These are phyloP conservation scores for Alcis repandata DNA, from an alignment of 2,888 invertebrate species.

Conservation along the genomic window DNA sequence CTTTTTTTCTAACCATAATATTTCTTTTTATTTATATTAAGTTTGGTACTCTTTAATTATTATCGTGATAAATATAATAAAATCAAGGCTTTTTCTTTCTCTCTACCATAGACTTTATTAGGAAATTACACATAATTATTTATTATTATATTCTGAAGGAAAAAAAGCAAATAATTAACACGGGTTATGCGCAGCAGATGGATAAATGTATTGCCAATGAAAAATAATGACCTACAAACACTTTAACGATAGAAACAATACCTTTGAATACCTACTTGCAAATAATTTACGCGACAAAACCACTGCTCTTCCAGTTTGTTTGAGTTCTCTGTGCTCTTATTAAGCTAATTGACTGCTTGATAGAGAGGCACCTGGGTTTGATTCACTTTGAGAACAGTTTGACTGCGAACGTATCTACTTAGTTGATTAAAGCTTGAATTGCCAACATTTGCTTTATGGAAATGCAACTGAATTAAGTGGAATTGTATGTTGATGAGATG, in stretches of 20 bases:
- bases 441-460: slow-evolving; percentile 17
- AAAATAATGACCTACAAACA: too few species aligned
- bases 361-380: slow-evolving; percentile 33
- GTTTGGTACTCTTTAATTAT: too few species aligned
- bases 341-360: slow-evolving; percentile 41
- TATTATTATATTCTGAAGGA: too few species aligned
- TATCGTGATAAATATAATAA: too few species aligned
- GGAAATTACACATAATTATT: too few species aligned
- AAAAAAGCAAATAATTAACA: too few species aligned
- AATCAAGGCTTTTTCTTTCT: too few species aligned
- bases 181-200: too few species aligned
- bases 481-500: neutral
- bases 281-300: slow-evolving; percentile 27
- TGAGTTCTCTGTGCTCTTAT: slow-evolving; percentile 33
- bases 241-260: neutral
- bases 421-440: slow-evolving; percentile 28
- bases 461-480: slow-evolving; percentile 11
- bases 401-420: slow-evolving; percentile 24
- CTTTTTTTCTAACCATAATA: too few species aligned
- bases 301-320: slow-evolving; percentile 19
- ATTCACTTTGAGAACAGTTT: slow-evolving; percentile 31
- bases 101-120: too few species aligned
- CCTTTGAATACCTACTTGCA: neutral
- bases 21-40: too few species aligned
- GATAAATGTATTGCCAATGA: too few species aligned